phyloP scores from a whole-genome alignment of 2,797 vertebrate genomes.

The Lophotriccus pileatus region DNA sequence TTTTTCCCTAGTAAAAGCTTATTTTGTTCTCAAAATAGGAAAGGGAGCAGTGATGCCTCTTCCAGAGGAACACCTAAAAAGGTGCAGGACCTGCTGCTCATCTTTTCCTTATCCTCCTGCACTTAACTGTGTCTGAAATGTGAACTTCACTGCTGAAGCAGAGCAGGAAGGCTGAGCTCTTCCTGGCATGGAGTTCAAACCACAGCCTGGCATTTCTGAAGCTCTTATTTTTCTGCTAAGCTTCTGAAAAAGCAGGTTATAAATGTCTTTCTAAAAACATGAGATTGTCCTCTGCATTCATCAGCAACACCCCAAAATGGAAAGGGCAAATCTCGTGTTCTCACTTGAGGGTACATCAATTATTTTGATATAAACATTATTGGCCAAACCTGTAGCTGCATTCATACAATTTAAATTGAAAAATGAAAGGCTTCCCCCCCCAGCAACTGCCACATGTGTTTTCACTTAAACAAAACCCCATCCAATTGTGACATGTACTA shows the following conservation, averaged over 20 bases:
- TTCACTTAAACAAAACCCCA: background rate
- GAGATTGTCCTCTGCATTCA: background rate
- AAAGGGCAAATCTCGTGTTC: background rate
- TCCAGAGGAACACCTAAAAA: background rate
- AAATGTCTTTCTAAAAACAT: background rate
- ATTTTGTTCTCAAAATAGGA: background rate
- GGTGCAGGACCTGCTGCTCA: background rate
- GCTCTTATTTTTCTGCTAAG: background rate
- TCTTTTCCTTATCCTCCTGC: background rate
- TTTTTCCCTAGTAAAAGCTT: background rate
- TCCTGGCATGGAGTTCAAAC: background rate
- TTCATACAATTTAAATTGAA: background rate
- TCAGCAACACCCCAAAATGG: background rate
- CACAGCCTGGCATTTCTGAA: background rate
- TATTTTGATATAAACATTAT: background rate
- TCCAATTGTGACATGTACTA: background rate
- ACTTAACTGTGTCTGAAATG: accelerated
- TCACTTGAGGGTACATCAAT: background rate
- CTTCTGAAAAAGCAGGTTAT: background rate
- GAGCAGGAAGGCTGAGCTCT: background rate
- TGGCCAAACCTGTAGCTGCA: background rate
- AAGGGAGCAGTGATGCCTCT: background rate
- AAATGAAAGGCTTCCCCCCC: background rate
- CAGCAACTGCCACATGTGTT: background rate
- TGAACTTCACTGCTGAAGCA: background rate